Base-by-base conservation (phyloP, 2,888 invertebrate species). In the Alsophila aescularia region DNA sequence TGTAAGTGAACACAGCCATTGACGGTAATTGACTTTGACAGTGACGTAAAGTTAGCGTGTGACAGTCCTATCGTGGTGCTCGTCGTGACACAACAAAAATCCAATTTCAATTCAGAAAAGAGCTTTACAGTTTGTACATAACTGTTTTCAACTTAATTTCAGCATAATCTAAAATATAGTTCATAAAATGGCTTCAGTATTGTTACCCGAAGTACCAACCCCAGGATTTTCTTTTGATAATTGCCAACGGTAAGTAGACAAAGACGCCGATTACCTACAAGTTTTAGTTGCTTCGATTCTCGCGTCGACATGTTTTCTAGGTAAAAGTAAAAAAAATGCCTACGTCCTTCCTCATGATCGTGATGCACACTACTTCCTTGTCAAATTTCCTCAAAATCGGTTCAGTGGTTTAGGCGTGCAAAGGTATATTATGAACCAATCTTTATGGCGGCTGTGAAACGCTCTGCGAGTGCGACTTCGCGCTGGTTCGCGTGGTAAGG, bases 201-300 rank as follows among this genome's bases (percentile, higher is more conserved):
- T 95, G 54, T 93, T 93, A 58, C 95, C 95, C 40, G 95, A 96
- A 84, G 87, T 94, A 73, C 94, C 95, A 18, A 81, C 91, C 24
- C 88, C 96, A 21, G 97, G 97, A 53, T 97, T 97, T 85, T 96
- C 95, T 47, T 97, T 97, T 72, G 96, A 96, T 69, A 96, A 97
- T 76, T 96, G 95, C 81, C 93, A 93, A 75, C 94, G 97, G 97
- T 97, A 92, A 74, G 73, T 62, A 31, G 6, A 15, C 29, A 8
- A 42, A 16, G 7, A 21, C 9, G 31, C 53, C 37, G 35, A n/a
- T 15, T 21, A 16, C 15, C 29, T 9, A n/a, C n/a, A 29, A 29
- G n/a, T n/a, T n/a, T 29, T 29, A 29, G 29, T 4, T 1, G 2
- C 6, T 32, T 8, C 9, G 27, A n/a, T n/a, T n/a, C n/a, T n/a